Conservation (phyloP, 2,888 invertebrate species). For the Neoitamus cyanurus region DNA sequence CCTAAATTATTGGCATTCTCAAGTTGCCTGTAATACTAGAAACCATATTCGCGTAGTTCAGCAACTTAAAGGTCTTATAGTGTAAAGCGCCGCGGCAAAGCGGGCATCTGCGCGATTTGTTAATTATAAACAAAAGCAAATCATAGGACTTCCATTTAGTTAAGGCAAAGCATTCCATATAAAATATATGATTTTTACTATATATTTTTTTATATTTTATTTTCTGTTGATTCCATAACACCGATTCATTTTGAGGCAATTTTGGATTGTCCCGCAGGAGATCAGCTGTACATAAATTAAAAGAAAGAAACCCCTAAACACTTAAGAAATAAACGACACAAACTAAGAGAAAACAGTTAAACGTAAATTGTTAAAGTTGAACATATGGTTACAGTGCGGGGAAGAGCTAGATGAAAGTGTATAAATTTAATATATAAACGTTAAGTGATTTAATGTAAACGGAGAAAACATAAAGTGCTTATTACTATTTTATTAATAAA, state of each 20-base stretch:
- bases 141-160: slow-evolving; percentile 32
- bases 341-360: not conserved
- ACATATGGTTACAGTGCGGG: not conserved
- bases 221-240: slow-evolving; percentile 3
- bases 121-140: slow-evolving; percentile 18
- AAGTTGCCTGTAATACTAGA: not conserved
- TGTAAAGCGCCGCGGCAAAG: not conserved
- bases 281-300: not conserved
- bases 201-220: slow-evolving; percentile 14
- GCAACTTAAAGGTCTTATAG: not conserved
- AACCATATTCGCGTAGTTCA: not conserved
- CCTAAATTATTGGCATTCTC: not conserved
- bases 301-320: not conserved
- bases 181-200: not conserved
- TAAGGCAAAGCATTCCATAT: slow-evolving; percentile 25
- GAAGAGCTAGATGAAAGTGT: not conserved
- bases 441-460: slow-evolving; percentile 3
- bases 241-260: not conserved
- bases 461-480: slow-evolving; percentile 6
- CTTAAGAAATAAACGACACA: slow-evolving; percentile 10
- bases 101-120: not conserved
- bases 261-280: not conserved
- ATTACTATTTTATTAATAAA: slow-evolving; percentile 7
- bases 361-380: slow-evolving; percentile 5
- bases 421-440: slow-evolving; percentile 17